Base-by-base conservation (phyloP, 2,888 invertebrate species). In the Noctua janthina region DNA sequence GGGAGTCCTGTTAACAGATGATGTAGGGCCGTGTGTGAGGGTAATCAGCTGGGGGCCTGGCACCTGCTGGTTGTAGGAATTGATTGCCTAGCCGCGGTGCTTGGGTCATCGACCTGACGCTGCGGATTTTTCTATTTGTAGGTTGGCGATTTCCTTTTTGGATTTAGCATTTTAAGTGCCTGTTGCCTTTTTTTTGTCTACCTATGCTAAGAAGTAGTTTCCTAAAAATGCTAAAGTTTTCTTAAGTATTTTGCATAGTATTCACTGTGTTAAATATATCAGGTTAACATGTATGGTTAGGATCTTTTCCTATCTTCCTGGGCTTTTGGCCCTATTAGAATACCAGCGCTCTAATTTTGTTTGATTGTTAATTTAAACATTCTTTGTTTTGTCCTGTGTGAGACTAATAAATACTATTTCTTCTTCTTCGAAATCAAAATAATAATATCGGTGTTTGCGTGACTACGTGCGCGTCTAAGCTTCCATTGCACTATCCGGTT, bases 1-100 rank as follows among this genome's bases (percentile, higher is more conserved):
- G 43, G 39, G 73, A 64, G 69, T 75, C 82, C 75, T 82, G 81
- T 88, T 89, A 79, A 79, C 76, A 54, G 49, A 84, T 90, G 85
- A 85, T 87, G 81, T 76, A 84, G 80, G 71, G 68, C 66, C 86
- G 70, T 74, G 76, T 79, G 85, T 84, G 77, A 51, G 49, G 75
- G 78, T 85, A 87, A 90, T 88, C 85, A 85, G 81, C 70, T 78
- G 75, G 74, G 67, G 78, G 86, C 62, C 80, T 64, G 70, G 69
- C 84, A 86, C 88, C 86, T 86, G 86, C 87, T 83, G 84, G 43
- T 54, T 68, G 35, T 29, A 62, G 59, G 35, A 87, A 87, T 86
- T 87, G 73, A 86, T 86, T 85, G 81, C 79, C 84, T 85, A 74
- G 87, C 54, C 43, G 59, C 59, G 1, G 43, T 15, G 43, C 56